phyloP scores from a whole-genome alignment of 1,140 invertebrate species.

The Venturia canescens region DNA sequence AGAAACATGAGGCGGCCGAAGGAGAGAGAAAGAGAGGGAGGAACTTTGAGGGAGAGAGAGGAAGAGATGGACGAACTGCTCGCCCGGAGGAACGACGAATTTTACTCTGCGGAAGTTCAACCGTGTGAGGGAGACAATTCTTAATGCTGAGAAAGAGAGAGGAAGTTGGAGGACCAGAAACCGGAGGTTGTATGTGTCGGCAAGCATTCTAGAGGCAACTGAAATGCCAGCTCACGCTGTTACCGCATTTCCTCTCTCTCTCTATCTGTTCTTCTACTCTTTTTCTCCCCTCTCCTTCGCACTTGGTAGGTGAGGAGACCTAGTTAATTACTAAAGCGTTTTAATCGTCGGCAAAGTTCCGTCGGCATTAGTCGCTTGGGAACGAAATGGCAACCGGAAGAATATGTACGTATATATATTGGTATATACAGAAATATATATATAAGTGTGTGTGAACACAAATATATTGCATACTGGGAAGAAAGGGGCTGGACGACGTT shows the following conservation, averaged over 20 bases:
- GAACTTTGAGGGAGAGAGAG: background rate
- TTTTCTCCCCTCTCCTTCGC: constrained; percentile 44
- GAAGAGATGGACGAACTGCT: background rate
- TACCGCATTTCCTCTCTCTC: constrained; percentile 49
- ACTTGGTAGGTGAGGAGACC: constrained; percentile 69
- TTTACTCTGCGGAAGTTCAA: background rate
- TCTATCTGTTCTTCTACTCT: constrained; percentile 41
- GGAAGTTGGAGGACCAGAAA: background rate
- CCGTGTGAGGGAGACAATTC: constrained; percentile 23
- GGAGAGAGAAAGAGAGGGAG: background rate
- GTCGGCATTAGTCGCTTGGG: constrained; percentile 64
- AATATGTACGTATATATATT: background rate
- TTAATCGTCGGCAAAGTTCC: constrained; percentile 77
- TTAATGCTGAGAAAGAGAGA: constrained; percentile 4
- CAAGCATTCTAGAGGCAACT: background rate
- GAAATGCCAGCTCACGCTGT: background rate
- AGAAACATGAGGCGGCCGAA: constrained; percentile 41
- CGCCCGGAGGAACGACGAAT: constrained; percentile 1
- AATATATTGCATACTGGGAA: too few species aligned
- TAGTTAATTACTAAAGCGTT: constrained; percentile 76
- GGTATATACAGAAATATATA: constrained; percentile 2
- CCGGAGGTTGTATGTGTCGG: background rate
- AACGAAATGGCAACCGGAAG: constrained; percentile 50
- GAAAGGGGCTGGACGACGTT: constrained; percentile 16
- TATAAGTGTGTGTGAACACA: too few species aligned